A percentile compares a stretch with the other conserved stretches of the same genome.
Evolutionary conservation across 1,140 invertebrate species (phyloP).

Genomic region (Aricia agestis): DNA sequence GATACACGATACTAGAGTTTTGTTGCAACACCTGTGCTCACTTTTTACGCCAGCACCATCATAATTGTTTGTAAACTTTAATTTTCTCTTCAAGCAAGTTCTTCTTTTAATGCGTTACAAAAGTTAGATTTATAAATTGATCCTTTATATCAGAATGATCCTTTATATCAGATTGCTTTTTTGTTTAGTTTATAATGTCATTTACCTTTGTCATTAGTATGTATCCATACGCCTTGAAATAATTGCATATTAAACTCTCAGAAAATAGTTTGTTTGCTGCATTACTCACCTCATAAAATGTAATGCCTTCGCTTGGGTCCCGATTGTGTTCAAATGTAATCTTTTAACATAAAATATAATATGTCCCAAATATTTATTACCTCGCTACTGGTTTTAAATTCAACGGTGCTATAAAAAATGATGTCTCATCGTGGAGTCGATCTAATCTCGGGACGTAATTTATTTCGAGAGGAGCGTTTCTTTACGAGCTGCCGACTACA

Average conservation of each 20-base stretch:
- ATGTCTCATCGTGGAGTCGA: constrained; percentile 24
- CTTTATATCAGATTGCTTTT: too few relatives aligned
- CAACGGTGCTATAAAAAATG: constrained; percentile 19
- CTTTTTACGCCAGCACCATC: constrained; percentile 2
- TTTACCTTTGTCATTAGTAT: too few relatives aligned
- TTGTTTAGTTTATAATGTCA: too few relatives aligned
- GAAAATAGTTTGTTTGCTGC: neutral
- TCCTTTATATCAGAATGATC: too few relatives aligned
- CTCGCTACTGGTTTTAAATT: constrained; percentile 24
- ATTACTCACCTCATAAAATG: neutral
- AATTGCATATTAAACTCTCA: too few relatives aligned
- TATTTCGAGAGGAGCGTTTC: constrained; percentile 28
- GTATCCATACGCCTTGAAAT: too few relatives aligned
- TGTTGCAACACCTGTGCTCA: constrained; percentile 18
- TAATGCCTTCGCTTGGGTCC: neutral
- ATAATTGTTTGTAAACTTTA: neutral
- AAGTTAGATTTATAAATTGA: too few relatives aligned
- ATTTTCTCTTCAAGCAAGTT: neutral
- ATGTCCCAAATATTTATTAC: constrained; percentile 9
- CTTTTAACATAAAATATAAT: constrained; percentile 11
- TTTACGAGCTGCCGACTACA: constrained; percentile 32
- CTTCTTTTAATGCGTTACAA: neutral
- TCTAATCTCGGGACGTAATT: constrained; percentile 30
- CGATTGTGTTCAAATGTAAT: constrained; percentile 2
- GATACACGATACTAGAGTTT: constrained; percentile 7